Evolutionary conservation across 2,113 vertebrate genomes (phyloP), one percentile per base, ranked within the genome.

Genomic region (Cairina moschata): DNA sequence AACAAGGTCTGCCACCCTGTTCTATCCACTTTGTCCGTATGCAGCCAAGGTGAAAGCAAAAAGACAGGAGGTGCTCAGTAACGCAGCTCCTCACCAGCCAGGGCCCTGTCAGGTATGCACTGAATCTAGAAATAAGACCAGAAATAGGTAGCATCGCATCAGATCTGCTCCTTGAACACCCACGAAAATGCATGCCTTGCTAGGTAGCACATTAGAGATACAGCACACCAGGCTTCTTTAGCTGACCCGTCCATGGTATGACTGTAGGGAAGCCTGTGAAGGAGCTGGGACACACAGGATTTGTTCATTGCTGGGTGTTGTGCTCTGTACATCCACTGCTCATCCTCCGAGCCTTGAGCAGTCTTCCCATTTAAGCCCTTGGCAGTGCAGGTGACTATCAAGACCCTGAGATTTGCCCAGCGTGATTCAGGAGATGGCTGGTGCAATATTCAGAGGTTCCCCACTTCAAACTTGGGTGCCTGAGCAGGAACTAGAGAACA

Each of bases 1-100:
- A 54, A 12, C 29, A 40, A 50, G 29, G 44, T 7, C 1, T 68
- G 55, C 38, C 52, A 20, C 55, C 66, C 68, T 13, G 15, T 17
- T 58, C 8, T 0, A 0, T 56, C 73, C 77, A 56, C 25, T 18
- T 13, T 79, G 69, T 23, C 59, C 13, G 4, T 10, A 9, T 79
- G 18, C 59, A 66, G 32, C 50, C 48, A 83, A 63, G 44, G 28
- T 60, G 56, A 80, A 76, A 87, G 50, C 44, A 60, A 40, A 86
- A 75, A 85, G 46, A 25, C 21, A 29, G 55, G 63, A 66, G 22
- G 17, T 90, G 18, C 65, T 88, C 38, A 9, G 48, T 75, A 38
- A 72, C 22, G 6, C 38, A 48, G 28, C 42, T 66, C n/a, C 36
- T 56, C 50, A 20, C 32, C n/a, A 34, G 32, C 38, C 22, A 18